Conservation (phyloP, 2,113 vertebrate species). For the Gorsachius goisagi region DNA sequence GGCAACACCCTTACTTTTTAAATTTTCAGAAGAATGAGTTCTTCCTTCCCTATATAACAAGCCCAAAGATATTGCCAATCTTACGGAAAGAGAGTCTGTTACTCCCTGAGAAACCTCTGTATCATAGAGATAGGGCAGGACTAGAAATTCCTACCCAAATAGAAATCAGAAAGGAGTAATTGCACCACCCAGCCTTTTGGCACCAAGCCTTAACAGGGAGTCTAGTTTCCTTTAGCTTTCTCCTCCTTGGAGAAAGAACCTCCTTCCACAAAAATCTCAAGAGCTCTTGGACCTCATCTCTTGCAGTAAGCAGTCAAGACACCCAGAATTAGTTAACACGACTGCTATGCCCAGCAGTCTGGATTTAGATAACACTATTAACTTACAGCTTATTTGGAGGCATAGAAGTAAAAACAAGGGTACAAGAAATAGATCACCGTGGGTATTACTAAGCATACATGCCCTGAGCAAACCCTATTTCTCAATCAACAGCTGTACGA, state of each 20-base stretch:
- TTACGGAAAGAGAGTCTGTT: neutral
- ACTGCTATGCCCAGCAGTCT: neutral
- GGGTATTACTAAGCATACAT: neutral
- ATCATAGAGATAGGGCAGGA: neutral
- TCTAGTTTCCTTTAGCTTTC: neutral
- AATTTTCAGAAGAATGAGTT: neutral
- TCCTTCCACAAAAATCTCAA: neutral
- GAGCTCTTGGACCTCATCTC: neutral
- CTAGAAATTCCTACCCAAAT: neutral
- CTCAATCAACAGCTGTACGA: neutral
- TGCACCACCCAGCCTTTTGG: neutral
- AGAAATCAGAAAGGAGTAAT: neutral
- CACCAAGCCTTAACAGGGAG: neutral
- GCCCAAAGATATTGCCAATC: neutral
- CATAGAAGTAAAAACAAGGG: neutral
- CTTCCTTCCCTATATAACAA: neutral
- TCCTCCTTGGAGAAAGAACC: neutral
- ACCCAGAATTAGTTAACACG: neutral
- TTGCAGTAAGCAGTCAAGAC: neutral
- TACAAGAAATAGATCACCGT: neutral
- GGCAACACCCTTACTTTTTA: neutral
- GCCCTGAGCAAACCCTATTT: neutral
- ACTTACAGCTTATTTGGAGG: neutral
- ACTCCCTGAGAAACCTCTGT: neutral
- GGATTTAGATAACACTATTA: neutral